Conservation (phyloP, 2,113 vertebrate species). For the Crotalus tigris region DNA sequence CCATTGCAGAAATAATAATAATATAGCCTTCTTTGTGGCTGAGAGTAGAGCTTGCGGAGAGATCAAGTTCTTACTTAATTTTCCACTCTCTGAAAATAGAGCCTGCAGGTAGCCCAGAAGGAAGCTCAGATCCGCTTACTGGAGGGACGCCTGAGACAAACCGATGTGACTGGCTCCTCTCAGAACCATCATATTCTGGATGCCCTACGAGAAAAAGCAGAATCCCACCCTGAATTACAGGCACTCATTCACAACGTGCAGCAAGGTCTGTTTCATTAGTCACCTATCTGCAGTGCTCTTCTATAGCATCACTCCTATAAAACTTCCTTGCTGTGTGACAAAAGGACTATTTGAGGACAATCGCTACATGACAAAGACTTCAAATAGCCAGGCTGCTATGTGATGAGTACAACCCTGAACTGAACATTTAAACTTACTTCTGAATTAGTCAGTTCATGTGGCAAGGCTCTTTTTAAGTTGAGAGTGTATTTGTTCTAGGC, state of each 20-base stretch:
- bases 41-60: background rate
- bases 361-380: background rate
- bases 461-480: background rate
- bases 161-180: constrained; percentile 79
- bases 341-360: background rate
- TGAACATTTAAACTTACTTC: background rate
- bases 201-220: constrained; percentile 88
- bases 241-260: constrained; percentile 91
- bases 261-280: constrained; percentile 73
- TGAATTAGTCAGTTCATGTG: background rate
- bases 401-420: background rate
- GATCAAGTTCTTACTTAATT: background rate
- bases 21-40: fast-evolving
- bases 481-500: background rate
- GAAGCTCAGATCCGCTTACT: constrained; percentile 91
- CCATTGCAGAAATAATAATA: background rate
- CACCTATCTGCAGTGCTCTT: background rate
- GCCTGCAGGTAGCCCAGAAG: constrained; percentile 92
- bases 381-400: background rate
- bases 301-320: background rate
- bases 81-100: constrained; percentile 59
- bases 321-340: background rate
- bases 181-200: constrained; percentile 92
- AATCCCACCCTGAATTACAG: constrained; percentile 88
- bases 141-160: constrained; percentile 90